A percentile compares a stretch with the other conserved stretches of the same genome.
Conservation (phyloP, 2,113 vertebrate genomes). For the Colinus virginianus region DNA sequence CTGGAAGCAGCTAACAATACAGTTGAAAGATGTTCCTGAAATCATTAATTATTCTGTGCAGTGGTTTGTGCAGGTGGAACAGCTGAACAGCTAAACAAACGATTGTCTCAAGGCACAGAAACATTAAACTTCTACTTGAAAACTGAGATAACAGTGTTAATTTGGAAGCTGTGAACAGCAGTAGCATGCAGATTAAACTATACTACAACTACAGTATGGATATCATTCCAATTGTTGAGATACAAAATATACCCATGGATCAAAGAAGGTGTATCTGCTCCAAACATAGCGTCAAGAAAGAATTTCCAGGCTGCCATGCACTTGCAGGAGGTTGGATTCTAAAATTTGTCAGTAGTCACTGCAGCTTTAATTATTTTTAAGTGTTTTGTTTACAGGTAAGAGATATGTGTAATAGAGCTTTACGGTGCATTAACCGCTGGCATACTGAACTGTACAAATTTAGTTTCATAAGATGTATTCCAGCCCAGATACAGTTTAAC, state of each 20-base stretch:
- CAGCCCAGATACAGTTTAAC: neutral
- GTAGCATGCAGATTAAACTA: neutral
- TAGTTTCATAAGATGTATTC: neutral
- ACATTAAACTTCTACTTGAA: neutral
- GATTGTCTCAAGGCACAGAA: neutral
- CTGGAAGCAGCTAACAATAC: neutral
- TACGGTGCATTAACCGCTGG: neutral
- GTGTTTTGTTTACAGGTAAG: neutral
- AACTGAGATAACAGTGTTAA: neutral
- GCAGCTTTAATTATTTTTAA: neutral
- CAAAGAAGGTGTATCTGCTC: neutral
- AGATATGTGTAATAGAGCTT: neutral
- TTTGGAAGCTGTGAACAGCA: neutral
- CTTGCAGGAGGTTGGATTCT: neutral
- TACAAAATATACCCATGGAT: neutral
- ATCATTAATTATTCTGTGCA: neutral
- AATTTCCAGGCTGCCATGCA: neutral
- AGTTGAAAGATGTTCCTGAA: neutral
- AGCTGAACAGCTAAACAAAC: neutral
- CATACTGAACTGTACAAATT: neutral
- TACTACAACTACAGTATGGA: neutral
- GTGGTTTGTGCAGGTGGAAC: neutral
- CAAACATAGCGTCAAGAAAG: neutral
- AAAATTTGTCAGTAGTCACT: neutral
- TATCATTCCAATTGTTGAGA: neutral